Evolutionary conservation across 2,113 vertebrate species (phyloP).

Genomic region (Peromyscus leucopus): DNA sequence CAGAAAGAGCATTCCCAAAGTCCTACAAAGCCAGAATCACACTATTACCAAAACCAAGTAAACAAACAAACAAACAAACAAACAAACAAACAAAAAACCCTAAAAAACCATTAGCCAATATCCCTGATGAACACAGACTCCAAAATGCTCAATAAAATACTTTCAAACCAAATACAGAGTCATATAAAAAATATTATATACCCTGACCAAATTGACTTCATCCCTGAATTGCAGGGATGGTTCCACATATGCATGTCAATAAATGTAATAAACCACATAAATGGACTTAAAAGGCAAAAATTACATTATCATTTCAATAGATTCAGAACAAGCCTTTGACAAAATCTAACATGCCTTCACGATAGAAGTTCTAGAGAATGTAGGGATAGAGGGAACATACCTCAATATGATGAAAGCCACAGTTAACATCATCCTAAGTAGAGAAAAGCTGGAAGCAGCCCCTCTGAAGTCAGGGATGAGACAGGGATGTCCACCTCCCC

Average conservation of each 20-base stretch:
- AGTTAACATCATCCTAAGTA: not conserved
- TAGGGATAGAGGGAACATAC: not conserved
- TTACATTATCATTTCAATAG: not conserved
- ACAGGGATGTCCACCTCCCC: not conserved
- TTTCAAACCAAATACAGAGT: not conserved
- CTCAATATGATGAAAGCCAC: not conserved
- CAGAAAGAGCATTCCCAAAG: not conserved
- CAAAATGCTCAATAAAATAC: not conserved
- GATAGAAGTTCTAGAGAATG: not conserved
- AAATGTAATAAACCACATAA: not conserved
- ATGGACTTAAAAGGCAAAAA: not conserved
- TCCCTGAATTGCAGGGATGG: not conserved
- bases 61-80: not conserved
- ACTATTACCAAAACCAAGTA: not conserved
- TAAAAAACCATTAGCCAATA: not conserved
- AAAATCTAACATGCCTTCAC: not conserved
- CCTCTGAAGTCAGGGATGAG: not conserved
- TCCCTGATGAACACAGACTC: not conserved
- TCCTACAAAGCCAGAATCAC: not conserved
- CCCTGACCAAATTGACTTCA: not conserved
- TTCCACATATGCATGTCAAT: not conserved
- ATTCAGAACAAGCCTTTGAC: not conserved
- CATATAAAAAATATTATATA: not conserved
- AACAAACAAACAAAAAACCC: not conserved
- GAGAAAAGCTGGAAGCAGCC: not conserved